Base-by-base conservation (phyloP, 92 coral and sea anemone species). In the Anthopleura xanthogrammica region DNA sequence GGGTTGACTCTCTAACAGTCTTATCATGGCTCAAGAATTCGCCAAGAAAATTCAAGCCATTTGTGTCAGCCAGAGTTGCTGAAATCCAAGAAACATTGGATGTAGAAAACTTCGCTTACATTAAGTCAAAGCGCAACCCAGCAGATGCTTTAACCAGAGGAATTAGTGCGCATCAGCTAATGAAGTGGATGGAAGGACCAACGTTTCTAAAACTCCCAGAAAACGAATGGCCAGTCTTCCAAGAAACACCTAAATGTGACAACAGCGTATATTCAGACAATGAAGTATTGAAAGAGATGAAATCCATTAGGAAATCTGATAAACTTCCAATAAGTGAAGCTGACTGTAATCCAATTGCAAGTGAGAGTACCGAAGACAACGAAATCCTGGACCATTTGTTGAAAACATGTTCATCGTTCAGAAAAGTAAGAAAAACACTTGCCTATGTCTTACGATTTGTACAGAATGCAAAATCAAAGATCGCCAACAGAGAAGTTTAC, bases 71-170 rank as follows among this genome's bases (percentile, higher is more conserved):
- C 2, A 55, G 92, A 40, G 89, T 89, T 1, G 88, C 88, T 19
- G 88, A 88, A 41, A 88, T 88, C 56, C 88, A 84, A 66, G 86
- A 88, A 79, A 56, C 73, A 1, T 43, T 82, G 29, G 89, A 79
- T 6, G 77, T 82, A 17, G 82, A 85, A 41, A 87, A 79, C 43
- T 88, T 88, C 66, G 76, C 77, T 10, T 88, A 84, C 76, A 40
- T 85, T 23, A 41, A 85, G 56, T 89, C 89, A 12, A 81, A 81
- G n/a, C 46, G 57, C 41, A 89, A 89, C 77, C 86, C 92, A 54
- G 92, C 92, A 43, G 86, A 89, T 60, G 89, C 86, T 23, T 75
- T 89, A 24, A 89, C 89, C 7, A 62, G 89, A 56, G 89, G 87
- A 20, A 76, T 79, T 36, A 77, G 66, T 36, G 57, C 64, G 0